Evolutionary conservation across 2,888 invertebrate species (phyloP).

Genomic region (Mythimna ferrago): DNA sequence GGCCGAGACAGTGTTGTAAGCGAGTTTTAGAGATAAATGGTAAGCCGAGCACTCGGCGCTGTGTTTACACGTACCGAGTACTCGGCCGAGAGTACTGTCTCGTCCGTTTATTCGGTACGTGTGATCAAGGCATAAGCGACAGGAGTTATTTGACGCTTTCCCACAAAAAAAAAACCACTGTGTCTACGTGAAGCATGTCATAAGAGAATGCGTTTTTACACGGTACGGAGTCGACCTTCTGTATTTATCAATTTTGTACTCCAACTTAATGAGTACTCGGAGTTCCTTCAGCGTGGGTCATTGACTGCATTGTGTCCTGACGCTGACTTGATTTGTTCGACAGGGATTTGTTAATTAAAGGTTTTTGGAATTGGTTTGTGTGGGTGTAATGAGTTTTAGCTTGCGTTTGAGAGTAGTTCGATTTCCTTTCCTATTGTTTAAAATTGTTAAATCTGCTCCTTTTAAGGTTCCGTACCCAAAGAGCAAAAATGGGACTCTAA

Average conservation of each 20-base stretch:
- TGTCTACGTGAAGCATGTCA: not conserved
- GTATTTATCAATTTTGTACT: not conserved
- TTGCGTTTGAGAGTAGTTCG: not conserved
- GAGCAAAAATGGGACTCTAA: too few species aligned
- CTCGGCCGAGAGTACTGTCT: too few species aligned
- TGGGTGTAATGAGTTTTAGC: conserved; percentile 2
- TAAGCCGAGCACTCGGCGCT: too few species aligned
- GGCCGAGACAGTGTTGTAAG: too few species aligned
- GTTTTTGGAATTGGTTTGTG: conserved; percentile 16
- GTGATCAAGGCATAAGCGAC: too few species aligned
- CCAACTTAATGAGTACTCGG: conserved; percentile 40
- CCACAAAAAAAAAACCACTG: too few species aligned
- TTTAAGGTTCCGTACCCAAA: too few species aligned
- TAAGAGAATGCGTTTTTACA: not conserved
- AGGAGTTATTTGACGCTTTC: too few species aligned
- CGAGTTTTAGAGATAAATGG: too few species aligned
- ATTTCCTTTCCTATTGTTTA: not conserved
- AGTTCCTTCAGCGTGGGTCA: conserved; percentile 15
- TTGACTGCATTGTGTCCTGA: conserved; percentile 30
- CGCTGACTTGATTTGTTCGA: conserved; percentile 21
- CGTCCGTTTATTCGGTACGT: too few species aligned
- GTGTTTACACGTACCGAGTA: too few species aligned
- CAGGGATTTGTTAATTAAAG: conserved; percentile 37
- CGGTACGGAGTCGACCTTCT: not conserved
- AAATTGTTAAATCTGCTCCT: too few species aligned